Base-by-base conservation (phyloP, 2,113 vertebrate species). In the Promerops cafer region DNA sequence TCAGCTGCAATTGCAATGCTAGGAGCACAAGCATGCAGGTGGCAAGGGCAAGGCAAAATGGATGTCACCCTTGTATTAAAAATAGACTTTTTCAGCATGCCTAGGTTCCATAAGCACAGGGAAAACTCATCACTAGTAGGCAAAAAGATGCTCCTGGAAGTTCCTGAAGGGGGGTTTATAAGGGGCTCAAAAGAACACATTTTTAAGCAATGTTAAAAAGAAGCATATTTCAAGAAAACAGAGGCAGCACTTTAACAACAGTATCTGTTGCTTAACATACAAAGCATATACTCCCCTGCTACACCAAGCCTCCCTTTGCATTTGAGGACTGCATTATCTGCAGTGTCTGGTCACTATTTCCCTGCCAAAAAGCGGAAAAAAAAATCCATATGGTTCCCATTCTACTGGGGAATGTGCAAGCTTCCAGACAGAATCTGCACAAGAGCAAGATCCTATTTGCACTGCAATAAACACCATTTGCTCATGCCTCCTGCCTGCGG, bases 401-500 rank as follows among this genome's bases (percentile, higher is more conserved):
- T 90, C 87, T 94, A 77, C 2, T 87, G 91, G 91, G 92, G 93
- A 94, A 94, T 66, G 30, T 87, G 80, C 86, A 93, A 96, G 90
- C 87, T 89, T 89, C 90, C 93, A 57, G 69, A 96, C 68, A 80
- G 93, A 96, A 96, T 90, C 63, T 83, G 87, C 59, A 96, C 92
- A 78, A 87, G 92, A 91, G 63, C 37, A 57, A 95, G 95, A 92
- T 95, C 68, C 74, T 93, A 96, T 98, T 97, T 97, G 86, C 76
- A 77, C 87, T 95, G 94, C 97, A 97, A 97, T 96, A 96, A 98
- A 97, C 82, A 97, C 85, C 61, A 76, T 72, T 83, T 87, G 89
- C 83, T 97, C 77, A n/a, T 82, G 86, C 93, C 86, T 96, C 24
- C 4, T 89, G 95, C 95, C 97, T 90, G 96, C 14, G 54, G 95